Evolutionary conservation across 2,888 invertebrate genomes (phyloP), one percentile per base, ranked within the genome.

Genomic region (Thecocarcelia acutangulata): DNA sequence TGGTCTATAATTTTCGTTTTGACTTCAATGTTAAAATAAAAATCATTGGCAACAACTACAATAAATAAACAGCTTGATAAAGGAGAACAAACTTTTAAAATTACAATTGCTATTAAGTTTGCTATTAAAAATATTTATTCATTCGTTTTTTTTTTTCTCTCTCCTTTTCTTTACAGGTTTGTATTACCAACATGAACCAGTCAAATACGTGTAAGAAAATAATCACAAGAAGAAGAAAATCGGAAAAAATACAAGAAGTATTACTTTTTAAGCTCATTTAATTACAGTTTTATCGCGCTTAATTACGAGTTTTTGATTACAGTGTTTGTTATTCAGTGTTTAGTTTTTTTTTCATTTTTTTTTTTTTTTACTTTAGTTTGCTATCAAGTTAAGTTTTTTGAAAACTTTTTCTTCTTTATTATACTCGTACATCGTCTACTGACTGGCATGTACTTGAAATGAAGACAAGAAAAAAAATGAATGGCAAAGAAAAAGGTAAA

Each of bases 261-360:
- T 64, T 79, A 83, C 76, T 69, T 77, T 69, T 80, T 80, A 77
- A 80, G 77, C 80, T 76, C 80, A 83, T 83, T 80, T 80, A 83
- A 83, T 83, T 83, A 83, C 83, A 83, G 83, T 83, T 83, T 83
- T 83, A 83, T 80, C 80, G 80, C 80, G 83, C 83, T 83, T 76
- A 77, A 82, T 82, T 82, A 82, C 81, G 81, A 82, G 81, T 82
- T 82, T 82, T 82, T 82, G 81, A 82, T 82, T 82, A 82, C 69
- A 74, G 69, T 74, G 75, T 76, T 76, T 76, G 64, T 59, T 74
- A 56, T 78, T 59, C 15, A 63, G 42, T 56, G 33, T 58, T 37
- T 15, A n/a, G n/a, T 69, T 61, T 12, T 42, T 56, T 40, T 50
- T 44, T 5, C 19, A 19, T 42, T 24, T 3, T 33, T 24, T 19